Conservation (phyloP, 2,113 vertebrate species). For the Ia io region DNA sequence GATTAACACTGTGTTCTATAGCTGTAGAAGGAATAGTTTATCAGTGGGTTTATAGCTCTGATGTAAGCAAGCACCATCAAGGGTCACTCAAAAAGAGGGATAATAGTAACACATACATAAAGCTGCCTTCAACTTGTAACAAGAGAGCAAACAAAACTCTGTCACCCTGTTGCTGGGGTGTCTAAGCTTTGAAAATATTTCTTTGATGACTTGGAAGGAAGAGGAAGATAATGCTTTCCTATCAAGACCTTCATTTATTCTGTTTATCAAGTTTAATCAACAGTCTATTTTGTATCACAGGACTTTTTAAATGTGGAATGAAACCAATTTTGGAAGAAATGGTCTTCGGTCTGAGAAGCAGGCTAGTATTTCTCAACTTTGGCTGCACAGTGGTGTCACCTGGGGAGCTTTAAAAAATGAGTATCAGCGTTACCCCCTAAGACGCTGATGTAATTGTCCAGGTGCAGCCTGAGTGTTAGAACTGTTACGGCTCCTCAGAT, state of each 20-base stretch:
- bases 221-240: background rate
- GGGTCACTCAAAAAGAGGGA: background rate
- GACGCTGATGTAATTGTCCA: background rate
- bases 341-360: background rate
- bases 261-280: background rate
- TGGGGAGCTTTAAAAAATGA: background rate
- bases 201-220: background rate
- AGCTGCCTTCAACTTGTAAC: background rate
- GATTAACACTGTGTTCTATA: background rate
- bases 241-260: background rate
- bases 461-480: background rate
- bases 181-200: background rate
- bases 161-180: background rate
- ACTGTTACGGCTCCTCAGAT: background rate
- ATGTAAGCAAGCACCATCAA: background rate
- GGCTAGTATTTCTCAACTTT: background rate
- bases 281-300: background rate
- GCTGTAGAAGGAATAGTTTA: background rate
- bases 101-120: background rate
- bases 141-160: background rate
- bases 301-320: background rate
- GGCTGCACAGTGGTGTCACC: background rate
- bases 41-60: background rate
- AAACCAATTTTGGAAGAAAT: background rate
- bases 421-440: background rate